Conservation (phyloP, 64 coral and sea anemone species). For the Hydrozoanthus tunicans region DNA sequence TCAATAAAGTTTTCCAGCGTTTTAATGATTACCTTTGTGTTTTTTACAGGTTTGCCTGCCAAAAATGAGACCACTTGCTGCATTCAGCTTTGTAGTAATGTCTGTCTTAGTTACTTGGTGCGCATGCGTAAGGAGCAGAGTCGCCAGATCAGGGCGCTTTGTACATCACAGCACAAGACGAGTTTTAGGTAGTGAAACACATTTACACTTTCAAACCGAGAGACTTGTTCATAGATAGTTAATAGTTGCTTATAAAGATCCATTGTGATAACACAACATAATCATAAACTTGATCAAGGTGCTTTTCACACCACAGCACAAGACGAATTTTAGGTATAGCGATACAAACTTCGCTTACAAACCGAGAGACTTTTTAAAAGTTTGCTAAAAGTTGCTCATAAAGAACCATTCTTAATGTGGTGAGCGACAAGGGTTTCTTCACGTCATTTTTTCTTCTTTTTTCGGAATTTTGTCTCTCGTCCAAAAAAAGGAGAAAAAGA, state of each 20-base stretch:
- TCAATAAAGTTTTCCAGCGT: neutral
- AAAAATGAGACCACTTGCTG: neutral
- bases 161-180: conserved; percentile 37
- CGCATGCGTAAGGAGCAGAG: neutral
- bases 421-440: too few species aligned
- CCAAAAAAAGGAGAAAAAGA: too few species aligned
- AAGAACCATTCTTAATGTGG: too few species aligned
- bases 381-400: too few species aligned
- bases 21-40: neutral
- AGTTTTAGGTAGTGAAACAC: neutral
- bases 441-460: too few species aligned
- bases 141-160: conserved; percentile 10
- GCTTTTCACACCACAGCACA: conserved; percentile 26
- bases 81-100: neutral
- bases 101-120: neutral
- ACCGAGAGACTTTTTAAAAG: too few species aligned
- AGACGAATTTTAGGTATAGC: conserved; percentile 22
- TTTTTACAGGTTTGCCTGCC: neutral
- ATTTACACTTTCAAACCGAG: too few species aligned
- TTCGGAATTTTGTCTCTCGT: too few species aligned
- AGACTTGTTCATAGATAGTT: too few species aligned
- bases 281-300: neutral
- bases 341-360: too few species aligned
- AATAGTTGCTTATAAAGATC: too few species aligned
- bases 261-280: too few species aligned